These are phyloP conservation scores for Dysmachus trigonus DNA, from an alignment of 2,888 invertebrate genomes.

Conservation along the genomic window DNA sequence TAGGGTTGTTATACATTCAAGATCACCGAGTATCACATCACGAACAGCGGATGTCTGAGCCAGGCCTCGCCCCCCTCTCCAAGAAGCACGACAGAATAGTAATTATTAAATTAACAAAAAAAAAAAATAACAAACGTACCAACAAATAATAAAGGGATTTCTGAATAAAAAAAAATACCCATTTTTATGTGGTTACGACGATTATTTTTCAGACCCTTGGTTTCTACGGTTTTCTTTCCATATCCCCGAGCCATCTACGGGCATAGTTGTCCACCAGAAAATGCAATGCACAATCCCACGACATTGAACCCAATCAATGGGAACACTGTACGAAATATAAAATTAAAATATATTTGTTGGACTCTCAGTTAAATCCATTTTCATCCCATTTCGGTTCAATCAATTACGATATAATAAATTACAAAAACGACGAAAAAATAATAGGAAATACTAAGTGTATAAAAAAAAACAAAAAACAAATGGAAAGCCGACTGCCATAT, in stretches of 20 bases:
- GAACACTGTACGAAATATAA: background rate
- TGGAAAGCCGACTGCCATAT: slow-evolving; percentile 58
- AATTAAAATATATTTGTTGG: background rate
- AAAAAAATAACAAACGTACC: background rate
- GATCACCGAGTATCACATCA: slow-evolving; percentile 86
- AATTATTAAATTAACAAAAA: slow-evolving; percentile 6
- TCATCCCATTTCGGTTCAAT: background rate
- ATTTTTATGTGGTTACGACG: background rate
- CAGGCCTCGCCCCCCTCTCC: slow-evolving; percentile 78
- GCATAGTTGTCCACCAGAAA: background rate
- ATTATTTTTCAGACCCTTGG: slow-evolving; percentile 6
- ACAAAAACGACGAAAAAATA: slow-evolving; percentile 38
- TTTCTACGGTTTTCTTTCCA: slow-evolving; percentile 1
- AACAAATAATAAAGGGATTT: slow-evolving; percentile 8
- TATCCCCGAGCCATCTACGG: background rate
- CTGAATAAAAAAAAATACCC: background rate
- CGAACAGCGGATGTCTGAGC: slow-evolving; percentile 87
- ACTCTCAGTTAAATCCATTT: background rate
- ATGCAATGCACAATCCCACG: background rate
- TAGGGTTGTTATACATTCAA: slow-evolving; percentile 89
- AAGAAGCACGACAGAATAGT: slow-evolving; percentile 65
- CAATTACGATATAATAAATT: background rate
- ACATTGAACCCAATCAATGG: background rate
- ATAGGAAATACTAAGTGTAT: slow-evolving; percentile 37
- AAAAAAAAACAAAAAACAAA: slow-evolving; percentile 45